Percentiles rank a stretch among this genome's conserved stretches.
These are phyloP conservation scores for Etia nguti DNA, from an alignment of 2,113 vertebrate species.

Conservation along the genomic window DNA sequence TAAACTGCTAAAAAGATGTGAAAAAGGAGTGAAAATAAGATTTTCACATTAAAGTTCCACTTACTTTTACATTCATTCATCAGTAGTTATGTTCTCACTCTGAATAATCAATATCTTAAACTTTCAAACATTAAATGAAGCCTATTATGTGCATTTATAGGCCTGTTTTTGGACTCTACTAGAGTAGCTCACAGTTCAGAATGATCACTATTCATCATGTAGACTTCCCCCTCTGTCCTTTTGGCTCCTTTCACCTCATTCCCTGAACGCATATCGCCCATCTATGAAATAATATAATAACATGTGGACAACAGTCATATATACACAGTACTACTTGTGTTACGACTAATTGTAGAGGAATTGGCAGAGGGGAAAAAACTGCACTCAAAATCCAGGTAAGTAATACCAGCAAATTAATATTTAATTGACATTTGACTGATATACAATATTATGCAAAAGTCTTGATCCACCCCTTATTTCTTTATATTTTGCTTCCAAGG, in stretches of 20 bases:
- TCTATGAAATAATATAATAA: background rate
- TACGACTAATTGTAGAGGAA: background rate
- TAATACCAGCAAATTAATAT: background rate
- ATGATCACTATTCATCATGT: background rate
- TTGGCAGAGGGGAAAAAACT: background rate
- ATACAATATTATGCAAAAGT: background rate
- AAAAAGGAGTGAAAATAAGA: background rate
- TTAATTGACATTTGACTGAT: background rate
- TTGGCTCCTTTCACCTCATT: rapidly evolving
- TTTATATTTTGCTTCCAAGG: background rate
- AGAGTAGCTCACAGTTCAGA: background rate
- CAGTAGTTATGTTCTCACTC: background rate
- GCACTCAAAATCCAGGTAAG: background rate
- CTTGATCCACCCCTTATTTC: background rate
- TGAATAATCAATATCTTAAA: background rate
- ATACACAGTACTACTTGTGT: background rate
- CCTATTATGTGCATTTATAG: background rate
- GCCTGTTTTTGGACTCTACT: background rate
- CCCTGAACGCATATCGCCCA: rapidly evolving
- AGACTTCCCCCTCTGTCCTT: background rate
- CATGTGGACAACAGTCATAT: background rate
- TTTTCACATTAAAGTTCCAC: background rate
- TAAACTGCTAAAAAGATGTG: background rate
- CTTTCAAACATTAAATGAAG: background rate
- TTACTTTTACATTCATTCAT: background rate